These are phyloP conservation scores for Sternotherus odoratus DNA, from an alignment of 2,797 vertebrate species.

Conservation along the genomic window DNA sequence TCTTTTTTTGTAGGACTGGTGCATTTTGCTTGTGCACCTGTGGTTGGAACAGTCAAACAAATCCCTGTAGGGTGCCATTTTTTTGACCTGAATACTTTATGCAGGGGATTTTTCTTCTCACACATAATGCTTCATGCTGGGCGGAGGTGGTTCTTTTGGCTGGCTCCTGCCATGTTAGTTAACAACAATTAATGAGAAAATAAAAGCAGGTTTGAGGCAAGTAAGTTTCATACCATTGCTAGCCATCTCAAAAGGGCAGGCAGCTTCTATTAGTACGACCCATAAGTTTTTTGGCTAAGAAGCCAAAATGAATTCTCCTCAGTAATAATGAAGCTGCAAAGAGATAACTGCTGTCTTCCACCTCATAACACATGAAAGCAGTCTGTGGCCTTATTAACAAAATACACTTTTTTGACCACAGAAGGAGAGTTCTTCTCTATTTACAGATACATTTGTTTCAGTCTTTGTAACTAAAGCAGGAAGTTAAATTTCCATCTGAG, in stretches of 20 bases:
- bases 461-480: not conserved
- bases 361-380: not conserved
- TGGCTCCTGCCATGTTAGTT: fast-evolving
- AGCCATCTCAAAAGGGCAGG: not conserved
- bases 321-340: not conserved
- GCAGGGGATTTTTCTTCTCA: not conserved
- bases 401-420: not conserved
- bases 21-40: not conserved
- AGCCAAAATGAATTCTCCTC: not conserved
- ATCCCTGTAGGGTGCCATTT: fast-evolving
- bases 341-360: fast-evolving
- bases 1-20: not conserved
- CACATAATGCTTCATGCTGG: not conserved
- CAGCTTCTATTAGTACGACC: not conserved
- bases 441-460: not conserved
- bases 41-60: fast-evolving
- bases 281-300: fast-evolving
- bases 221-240: not conserved
- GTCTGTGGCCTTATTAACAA: not conserved
- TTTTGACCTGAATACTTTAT: not conserved
- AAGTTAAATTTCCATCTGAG: not conserved
- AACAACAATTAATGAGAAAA: not conserved
- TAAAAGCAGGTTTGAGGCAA: not conserved
- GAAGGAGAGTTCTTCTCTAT: fast-evolving
- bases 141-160: not conserved